phyloP scores from a whole-genome alignment of 2,888 invertebrate species.

The Phalera bucephala region DNA sequence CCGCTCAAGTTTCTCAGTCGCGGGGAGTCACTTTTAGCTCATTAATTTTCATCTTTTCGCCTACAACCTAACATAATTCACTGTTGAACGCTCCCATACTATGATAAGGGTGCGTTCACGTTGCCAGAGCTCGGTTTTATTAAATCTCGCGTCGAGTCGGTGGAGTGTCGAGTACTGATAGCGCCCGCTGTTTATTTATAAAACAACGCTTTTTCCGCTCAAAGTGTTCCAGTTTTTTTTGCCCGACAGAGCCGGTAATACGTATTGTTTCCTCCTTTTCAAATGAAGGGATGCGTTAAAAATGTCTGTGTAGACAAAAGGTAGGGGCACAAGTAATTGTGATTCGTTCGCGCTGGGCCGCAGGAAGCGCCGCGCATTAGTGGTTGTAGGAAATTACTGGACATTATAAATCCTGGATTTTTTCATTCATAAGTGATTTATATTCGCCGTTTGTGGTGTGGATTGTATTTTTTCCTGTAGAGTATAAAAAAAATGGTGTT shows the following conservation, averaged over 20 bases:
- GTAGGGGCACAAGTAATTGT: slow-evolving; percentile 31
- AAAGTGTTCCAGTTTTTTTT: slow-evolving; percentile 59
- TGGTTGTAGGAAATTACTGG: slow-evolving; percentile 41
- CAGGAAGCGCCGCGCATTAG: slow-evolving; percentile 43
- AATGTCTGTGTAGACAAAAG: slow-evolving; percentile 47
- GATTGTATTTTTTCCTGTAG: slow-evolving; percentile 15
- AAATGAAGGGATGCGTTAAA: slow-evolving; percentile 57
- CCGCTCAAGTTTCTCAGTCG: slow-evolving; percentile 51
- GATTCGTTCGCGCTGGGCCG: slow-evolving; percentile 34
- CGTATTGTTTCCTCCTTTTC: slow-evolving; percentile 57
- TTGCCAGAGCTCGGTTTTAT: slow-evolving; percentile 64
- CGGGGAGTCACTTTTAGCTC: slow-evolving; percentile 73
- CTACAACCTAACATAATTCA: slow-evolving; percentile 77
- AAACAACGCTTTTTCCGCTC: slow-evolving; percentile 74
- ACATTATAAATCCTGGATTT: slow-evolving; percentile 44
- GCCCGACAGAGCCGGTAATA: slow-evolving; percentile 40
- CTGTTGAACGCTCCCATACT: slow-evolving; percentile 77
- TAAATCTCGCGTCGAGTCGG: slow-evolving; percentile 69
- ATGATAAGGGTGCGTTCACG: slow-evolving; percentile 74
- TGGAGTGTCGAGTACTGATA: slow-evolving; percentile 79
- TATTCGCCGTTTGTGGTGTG: slow-evolving; percentile 21
- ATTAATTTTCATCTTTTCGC: slow-evolving; percentile 81
- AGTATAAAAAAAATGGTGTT: background rate
- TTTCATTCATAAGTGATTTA: slow-evolving; percentile 43
- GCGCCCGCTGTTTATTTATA: slow-evolving; percentile 74